Conservation (phyloP, 2,888 invertebrate genomes). For the Drosophila borborema region DNA sequence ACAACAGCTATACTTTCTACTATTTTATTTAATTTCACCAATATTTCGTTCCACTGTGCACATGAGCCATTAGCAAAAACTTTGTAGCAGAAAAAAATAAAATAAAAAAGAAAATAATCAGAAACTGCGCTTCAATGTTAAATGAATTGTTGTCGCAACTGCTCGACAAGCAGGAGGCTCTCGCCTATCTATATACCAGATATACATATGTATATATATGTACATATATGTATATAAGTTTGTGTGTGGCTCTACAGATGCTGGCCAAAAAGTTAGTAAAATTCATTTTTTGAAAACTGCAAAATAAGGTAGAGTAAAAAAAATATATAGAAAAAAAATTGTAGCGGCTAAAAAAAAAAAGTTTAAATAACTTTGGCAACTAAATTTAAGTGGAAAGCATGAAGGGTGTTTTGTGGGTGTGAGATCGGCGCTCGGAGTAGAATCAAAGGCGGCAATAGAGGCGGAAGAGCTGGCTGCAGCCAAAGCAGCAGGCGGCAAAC, state of each 20-base stretch:
- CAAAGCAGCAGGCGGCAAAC: conserved; percentile 33
- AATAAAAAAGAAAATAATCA: conserved; percentile 21
- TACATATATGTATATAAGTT: background rate
- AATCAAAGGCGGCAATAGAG: conserved; percentile 26
- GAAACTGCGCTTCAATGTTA: conserved; percentile 72
- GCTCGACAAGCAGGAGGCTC: conserved; percentile 44
- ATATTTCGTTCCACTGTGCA: conserved; percentile 58
- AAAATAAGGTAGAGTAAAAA: conserved; percentile 63
- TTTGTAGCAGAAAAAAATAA: conserved; percentile 40
- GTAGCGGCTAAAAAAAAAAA: conserved; percentile 51
- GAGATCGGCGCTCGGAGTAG: background rate
- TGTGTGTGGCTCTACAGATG: conserved; percentile 42
- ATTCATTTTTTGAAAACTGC: conserved; percentile 73
- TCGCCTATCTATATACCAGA: conserved; percentile 6
- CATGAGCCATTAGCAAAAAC: conserved; percentile 64
- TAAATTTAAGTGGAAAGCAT: conserved; percentile 72
- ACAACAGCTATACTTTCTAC: background rate
- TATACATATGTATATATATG: background rate
- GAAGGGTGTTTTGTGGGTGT: conserved; percentile 6
- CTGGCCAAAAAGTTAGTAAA: conserved; percentile 66
- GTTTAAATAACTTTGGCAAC: conserved; percentile 80
- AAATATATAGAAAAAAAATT: conserved; percentile 28
- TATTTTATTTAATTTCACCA: background rate
- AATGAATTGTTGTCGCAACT: conserved; percentile 80
- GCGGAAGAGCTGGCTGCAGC: conserved; percentile 1